Base-by-base conservation (phyloP, 2,888 invertebrate genomes). In the Melieria omissa region DNA sequence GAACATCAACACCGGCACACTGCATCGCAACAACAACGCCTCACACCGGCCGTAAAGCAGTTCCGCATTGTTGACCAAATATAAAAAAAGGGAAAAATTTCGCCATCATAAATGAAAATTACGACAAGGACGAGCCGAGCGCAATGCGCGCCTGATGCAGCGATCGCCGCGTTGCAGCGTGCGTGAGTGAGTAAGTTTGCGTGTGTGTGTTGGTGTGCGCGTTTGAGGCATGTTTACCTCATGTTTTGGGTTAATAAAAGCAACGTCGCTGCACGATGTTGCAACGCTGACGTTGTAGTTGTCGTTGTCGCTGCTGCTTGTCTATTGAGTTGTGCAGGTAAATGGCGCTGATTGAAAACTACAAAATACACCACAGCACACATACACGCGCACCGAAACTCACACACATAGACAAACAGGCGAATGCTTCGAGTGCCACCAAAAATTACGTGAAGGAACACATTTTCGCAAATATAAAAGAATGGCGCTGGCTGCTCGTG, bases 51-150 rank as follows among this genome's bases (percentile, higher is more conserved):
- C 10, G 29, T 67, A 42, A 58, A 63, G 16, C 29, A 52, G 78
- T 81, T 80, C 70, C 82, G 80, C 78, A 78, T 78, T 83, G 82
- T 83, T 80, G 80, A 81, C 75, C 79, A 79, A 80, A 81, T 81
- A 81, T 81, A 82, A 82, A 82, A 79, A 76, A 47, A 71, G 73
- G 14, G 14, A 52, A 69, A 62, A 8, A 49, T 62, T 49, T 45
- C 49, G 65, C 12, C 52, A 76, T 68, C 74, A 54, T 55, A 71
- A 61, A 71, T 62, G 71, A 65, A 71, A 65, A 65, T 71, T 71
- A 55, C 58, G 65, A 61, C 58, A 10, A 58, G 41, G 52, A 49
- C 44, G 49, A 42, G 57, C 12, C n/a, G 57, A 29, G 10, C 57
- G 29, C 29, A n/a, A 3, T 14, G 46, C 8, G 29, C 29, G 29